A percentile compares a stretch with the other conserved stretches of the same genome.
phyloP scores from a whole-genome alignment of 2,888 invertebrate species.

The Marasmarcha lunaedactyla region DNA sequence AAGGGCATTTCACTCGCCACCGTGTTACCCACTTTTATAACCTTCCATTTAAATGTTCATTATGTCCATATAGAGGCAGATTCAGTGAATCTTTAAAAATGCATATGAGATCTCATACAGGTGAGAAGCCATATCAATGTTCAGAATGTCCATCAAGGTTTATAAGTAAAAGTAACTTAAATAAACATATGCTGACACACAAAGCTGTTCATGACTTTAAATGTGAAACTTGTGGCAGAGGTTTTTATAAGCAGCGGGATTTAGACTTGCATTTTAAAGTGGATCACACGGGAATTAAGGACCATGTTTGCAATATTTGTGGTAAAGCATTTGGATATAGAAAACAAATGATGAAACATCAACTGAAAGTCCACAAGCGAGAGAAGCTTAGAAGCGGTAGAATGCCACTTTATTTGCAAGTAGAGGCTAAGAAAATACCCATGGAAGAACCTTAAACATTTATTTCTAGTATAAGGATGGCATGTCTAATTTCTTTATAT shows the following conservation, averaged over 20 bases:
- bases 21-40: conserved; percentile 44
- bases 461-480: too few species aligned
- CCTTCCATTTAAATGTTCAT: conserved; percentile 42
- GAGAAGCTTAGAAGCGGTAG: conserved; percentile 43
- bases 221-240: conserved; percentile 44
- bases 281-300: conserved; percentile 48
- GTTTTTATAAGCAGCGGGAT: conserved; percentile 40
- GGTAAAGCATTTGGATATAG: conserved; percentile 53
- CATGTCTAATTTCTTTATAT: too few species aligned
- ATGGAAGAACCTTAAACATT: conserved; percentile 16
- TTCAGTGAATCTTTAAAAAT: conserved; percentile 47
- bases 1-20: conserved; percentile 40
- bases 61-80: conserved; percentile 52
- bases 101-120: conserved; percentile 56
- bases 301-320: conserved; percentile 46
- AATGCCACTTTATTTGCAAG: conserved; percentile 45
- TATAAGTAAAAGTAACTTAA: conserved; percentile 52
- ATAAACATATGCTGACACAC: conserved; percentile 44
- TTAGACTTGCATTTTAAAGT: conserved; percentile 50
- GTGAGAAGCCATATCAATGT: conserved; percentile 54
- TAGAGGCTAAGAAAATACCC: conserved; percentile 28
- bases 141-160: conserved; percentile 42
- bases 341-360: conserved; percentile 59
- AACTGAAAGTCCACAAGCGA: conserved; percentile 50
- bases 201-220: conserved; percentile 36